Base-by-base conservation (phyloP, 2,797 vertebrate genomes). In the Xenopus petersii region DNA sequence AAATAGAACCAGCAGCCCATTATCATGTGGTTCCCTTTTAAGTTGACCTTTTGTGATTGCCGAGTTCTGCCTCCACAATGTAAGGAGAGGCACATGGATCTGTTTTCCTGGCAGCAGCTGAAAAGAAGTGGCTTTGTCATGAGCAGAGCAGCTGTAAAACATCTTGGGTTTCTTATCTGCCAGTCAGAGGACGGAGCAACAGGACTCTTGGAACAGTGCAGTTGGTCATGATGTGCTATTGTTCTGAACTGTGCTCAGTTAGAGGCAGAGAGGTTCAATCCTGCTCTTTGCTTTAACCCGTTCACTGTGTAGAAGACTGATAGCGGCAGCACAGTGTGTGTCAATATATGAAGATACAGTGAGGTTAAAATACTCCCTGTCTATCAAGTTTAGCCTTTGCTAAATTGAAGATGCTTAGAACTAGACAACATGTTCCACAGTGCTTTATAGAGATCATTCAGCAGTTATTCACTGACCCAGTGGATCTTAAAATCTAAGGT, bases 121-220 rank as follows among this genome's bases (percentile, higher is more conserved):
- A 62, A 60, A 79, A 77, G 73, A 80, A 60, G 7, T 16, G 55
- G 79, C 75, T 69, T 79, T 77, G 59, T 69, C 42, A 73, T 30
- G 51, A 17, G 10, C 58, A 13, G 2, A 33, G 1, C 51, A 75
- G 30, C 49, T 80, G 7, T 73, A 36, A 79, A 51, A 77, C 51
- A 61, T n/a, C 17, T 69, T 73, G 15, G 11, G 30, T 54, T 68
- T 76, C 72, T 61, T 46, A 72, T 64, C 46, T 54, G 30, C 74
- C 0, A 0, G 59, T 60, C 80, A 79, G 55, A 80, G 76, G 75
- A 80, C 73, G 80, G 81, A 61, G 51, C 24, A 71, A 79, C 9
- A 61, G 71, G 60, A 64, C 81, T 16, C 49, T 73, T 81, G 73
- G 73, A 77, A 0, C 73, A 69, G 82, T 73, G 81, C 11, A 1